Evolutionary conservation across 2,888 invertebrate species (phyloP).

Genomic region (Leucophora obtusa): DNA sequence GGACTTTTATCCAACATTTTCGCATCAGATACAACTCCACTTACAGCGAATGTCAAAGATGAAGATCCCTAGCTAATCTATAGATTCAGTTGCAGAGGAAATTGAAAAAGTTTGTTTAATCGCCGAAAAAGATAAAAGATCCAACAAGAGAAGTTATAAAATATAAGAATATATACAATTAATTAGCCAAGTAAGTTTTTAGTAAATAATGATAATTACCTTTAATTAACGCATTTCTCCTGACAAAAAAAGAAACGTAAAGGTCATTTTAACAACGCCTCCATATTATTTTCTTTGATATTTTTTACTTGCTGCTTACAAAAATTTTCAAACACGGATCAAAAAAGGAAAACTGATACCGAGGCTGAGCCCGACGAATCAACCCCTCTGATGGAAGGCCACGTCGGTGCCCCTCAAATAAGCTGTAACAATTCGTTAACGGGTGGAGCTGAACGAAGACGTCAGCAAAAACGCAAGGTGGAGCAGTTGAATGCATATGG

Average conservation of each 20-base stretch:
- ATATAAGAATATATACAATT: background rate
- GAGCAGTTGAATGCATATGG: slow-evolving; percentile 79
- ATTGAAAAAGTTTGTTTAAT: slow-evolving; percentile 13
- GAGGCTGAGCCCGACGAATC: slow-evolving; percentile 80
- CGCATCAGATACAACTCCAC: no score
- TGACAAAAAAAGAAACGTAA: slow-evolving; percentile 7
- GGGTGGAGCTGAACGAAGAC: slow-evolving; percentile 67
- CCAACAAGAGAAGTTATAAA: background rate
- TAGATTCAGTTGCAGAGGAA: slow-evolving; percentile 37
- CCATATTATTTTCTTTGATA: slow-evolving; percentile 53
- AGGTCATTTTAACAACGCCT: slow-evolving; percentile 45
- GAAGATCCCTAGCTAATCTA: no score
- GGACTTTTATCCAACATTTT: no score
- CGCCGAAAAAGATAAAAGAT: background rate
- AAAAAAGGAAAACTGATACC: slow-evolving; percentile 21
- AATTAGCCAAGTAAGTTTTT: slow-evolving; percentile 34
- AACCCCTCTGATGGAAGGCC: slow-evolving; percentile 92
- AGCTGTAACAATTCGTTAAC: slow-evolving; percentile 64
- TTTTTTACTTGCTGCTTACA: slow-evolving; percentile 43
- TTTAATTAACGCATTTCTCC: slow-evolving; percentile 8
- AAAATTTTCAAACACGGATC: slow-evolving; percentile 57
- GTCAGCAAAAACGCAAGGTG: slow-evolving; percentile 70
- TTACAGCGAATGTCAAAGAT: no score
- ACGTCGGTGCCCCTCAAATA: slow-evolving; percentile 77
- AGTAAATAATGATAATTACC: background rate